Percentiles rank a stretch among this genome's conserved stretches.
Evolutionary conservation across 2,888 invertebrate species (phyloP).

Genomic region (Ochropacha duplaris): DNA sequence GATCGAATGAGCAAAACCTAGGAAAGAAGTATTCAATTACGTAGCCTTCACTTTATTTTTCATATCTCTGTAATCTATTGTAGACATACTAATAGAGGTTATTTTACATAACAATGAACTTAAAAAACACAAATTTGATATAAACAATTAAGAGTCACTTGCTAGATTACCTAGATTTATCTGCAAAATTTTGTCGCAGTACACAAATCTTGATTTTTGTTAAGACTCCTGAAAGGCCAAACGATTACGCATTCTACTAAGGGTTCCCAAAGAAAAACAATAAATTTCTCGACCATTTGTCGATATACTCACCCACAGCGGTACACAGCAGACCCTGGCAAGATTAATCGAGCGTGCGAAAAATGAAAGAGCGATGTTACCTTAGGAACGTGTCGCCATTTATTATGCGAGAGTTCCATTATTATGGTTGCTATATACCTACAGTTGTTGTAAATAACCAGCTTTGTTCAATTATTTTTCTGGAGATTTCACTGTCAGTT

Average conservation of each 20-base stretch:
- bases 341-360: conserved; percentile 70
- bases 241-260: neutral
- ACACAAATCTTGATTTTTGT: neutral
- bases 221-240: neutral
- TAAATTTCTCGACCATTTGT: conserved; percentile 45
- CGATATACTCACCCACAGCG: conserved; percentile 42
- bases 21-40: too few species aligned
- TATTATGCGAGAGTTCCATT: conserved; percentile 64
- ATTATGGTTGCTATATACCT: conserved; percentile 39
- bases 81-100: too few species aligned
- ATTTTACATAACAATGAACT: too few species aligned
- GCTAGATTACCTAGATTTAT: neutral
- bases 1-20: too few species aligned
- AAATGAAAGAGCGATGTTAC: conserved; percentile 68
- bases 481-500: conserved; percentile 3
- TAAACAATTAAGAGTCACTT: too few species aligned
- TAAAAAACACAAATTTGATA: too few species aligned
- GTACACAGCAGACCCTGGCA: conserved; percentile 23
- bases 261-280: conserved; percentile 24
- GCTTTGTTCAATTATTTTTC: conserved; percentile 1
- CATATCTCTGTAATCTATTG: too few species aligned
- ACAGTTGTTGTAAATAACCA: conserved; percentile 18
- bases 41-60: too few species aligned
- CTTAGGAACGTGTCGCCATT: conserved; percentile 64
- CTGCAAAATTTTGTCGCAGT: neutral